Conservation (phyloP, 2,888 invertebrate species). For the Ormia ochracea region DNA sequence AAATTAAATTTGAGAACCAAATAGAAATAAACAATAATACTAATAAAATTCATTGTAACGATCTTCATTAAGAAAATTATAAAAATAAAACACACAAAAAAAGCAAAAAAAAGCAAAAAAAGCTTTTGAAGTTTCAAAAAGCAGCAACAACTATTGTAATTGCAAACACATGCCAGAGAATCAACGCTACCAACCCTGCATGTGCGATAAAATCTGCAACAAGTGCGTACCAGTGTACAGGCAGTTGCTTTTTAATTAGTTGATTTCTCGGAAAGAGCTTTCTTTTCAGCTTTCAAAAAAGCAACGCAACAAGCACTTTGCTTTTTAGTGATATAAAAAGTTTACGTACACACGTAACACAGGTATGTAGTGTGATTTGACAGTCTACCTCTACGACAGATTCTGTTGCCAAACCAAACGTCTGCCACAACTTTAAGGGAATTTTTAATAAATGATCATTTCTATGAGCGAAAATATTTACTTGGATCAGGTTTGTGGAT, state of each 20-base stretch:
- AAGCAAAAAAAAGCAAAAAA: neutral
- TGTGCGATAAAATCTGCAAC: neutral
- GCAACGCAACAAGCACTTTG: too few species aligned
- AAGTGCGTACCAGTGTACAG: conserved; percentile 7
- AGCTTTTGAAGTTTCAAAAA: conserved; percentile 19
- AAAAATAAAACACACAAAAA: too few species aligned
- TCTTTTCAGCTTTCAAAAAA: neutral
- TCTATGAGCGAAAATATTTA: too few species aligned
- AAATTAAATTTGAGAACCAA: conserved; percentile 2
- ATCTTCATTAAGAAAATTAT: neutral
- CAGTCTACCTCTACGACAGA: too few species aligned
- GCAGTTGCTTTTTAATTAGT: neutral
- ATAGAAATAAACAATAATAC: neutral
- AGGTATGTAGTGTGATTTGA: too few species aligned
- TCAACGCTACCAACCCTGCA: neutral
- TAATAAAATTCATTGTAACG: neutral
- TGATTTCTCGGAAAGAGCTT: neutral
- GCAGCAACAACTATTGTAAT: neutral
- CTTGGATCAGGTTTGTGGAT: too few species aligned
- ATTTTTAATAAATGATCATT: too few species aligned
- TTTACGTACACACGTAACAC: too few species aligned
- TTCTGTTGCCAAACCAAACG: too few species aligned
- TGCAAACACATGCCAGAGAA: neutral
- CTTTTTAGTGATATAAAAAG: too few species aligned
- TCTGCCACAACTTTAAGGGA: too few species aligned